Percentiles rank a stretch among this genome's conserved stretches.
phyloP scores from a whole-genome alignment of 2,113 vertebrate genomes.

The Poecile atricapillus region DNA sequence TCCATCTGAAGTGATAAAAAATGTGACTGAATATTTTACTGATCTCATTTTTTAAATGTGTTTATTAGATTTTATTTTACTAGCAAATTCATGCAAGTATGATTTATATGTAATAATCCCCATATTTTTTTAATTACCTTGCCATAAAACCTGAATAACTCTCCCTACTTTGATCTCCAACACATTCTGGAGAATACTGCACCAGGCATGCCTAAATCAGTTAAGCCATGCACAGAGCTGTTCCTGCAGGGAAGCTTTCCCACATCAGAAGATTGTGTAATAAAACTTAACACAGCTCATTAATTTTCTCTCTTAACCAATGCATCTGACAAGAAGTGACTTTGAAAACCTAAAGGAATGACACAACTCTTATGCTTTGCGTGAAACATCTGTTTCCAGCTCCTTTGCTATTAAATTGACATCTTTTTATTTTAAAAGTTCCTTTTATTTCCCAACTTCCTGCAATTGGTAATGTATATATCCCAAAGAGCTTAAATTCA shows the following conservation, averaged over 20 bases:
- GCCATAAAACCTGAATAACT: constrained; percentile 70
- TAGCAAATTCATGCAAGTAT: constrained; percentile 69
- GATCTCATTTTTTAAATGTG: constrained; percentile 22
- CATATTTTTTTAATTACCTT: constrained; percentile 75
- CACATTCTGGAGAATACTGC: constrained; percentile 65
- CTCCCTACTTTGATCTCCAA: constrained; percentile 74
- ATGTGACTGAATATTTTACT: neutral
- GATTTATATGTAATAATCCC: constrained; percentile 63
- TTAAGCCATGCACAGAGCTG: constrained; percentile 61
- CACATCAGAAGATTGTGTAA: constrained; percentile 77
- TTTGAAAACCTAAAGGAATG: constrained; percentile 78
- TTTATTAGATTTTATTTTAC: constrained; percentile 64
- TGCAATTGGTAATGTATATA: constrained; percentile 75
- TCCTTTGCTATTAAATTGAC: constrained; percentile 78
- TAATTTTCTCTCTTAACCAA: constrained; percentile 81
- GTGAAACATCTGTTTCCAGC: constrained; percentile 81
- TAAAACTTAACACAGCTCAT: constrained; percentile 83
- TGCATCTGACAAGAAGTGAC: constrained; percentile 82
- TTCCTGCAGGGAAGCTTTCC: constrained; percentile 67
- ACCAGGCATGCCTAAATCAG: constrained; percentile 67
- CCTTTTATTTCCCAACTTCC: constrained; percentile 79
- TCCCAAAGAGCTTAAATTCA: constrained; percentile 68
- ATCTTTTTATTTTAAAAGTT: constrained; percentile 82
- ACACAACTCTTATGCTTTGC: constrained; percentile 65
- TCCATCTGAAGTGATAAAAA: neutral